These are phyloP conservation scores for Oceanodroma tethys DNA, from an alignment of 2,113 vertebrate genomes.

Conservation along the genomic window DNA sequence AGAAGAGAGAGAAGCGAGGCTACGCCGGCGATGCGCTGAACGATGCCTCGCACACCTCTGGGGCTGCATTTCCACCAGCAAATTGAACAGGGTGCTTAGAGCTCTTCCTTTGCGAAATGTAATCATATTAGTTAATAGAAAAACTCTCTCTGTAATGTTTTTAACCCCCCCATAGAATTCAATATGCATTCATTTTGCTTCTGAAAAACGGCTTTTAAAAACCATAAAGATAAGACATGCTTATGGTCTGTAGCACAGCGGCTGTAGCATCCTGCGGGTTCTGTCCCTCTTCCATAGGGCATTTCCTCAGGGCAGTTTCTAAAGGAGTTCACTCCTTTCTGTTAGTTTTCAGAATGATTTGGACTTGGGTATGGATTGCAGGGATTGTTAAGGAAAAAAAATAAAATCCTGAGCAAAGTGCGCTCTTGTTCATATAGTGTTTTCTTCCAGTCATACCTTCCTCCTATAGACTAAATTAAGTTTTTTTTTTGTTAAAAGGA, in stretches of 20 bases:
- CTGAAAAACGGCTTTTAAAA: not conserved
- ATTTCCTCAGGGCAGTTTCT: not conserved
- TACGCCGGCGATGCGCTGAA: not conserved
- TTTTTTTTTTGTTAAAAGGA: not conserved
- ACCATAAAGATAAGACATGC: not conserved
- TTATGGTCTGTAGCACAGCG: not conserved
- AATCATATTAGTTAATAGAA: not conserved
- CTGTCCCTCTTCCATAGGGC: not conserved
- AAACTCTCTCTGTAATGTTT: not conserved
- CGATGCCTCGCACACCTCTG: accelerated
- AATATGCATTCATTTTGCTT: not conserved
- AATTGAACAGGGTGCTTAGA: not conserved
- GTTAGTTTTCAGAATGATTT: not conserved
- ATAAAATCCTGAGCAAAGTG: not conserved
- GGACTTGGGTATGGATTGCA: not conserved
- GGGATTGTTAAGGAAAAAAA: not conserved
- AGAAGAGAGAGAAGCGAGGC: not conserved
- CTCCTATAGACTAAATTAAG: not conserved
- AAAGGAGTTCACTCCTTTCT: not conserved
- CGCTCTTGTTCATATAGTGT: not conserved
- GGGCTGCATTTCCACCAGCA: not conserved
- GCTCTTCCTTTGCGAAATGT: not conserved
- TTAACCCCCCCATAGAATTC: not conserved
- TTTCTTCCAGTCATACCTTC: not conserved
- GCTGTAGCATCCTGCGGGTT: not conserved